Percentiles rank a stretch among this genome's conserved stretches.
Conservation (phyloP, 2,113 vertebrate species). For the Laticauda laticaudata region DNA sequence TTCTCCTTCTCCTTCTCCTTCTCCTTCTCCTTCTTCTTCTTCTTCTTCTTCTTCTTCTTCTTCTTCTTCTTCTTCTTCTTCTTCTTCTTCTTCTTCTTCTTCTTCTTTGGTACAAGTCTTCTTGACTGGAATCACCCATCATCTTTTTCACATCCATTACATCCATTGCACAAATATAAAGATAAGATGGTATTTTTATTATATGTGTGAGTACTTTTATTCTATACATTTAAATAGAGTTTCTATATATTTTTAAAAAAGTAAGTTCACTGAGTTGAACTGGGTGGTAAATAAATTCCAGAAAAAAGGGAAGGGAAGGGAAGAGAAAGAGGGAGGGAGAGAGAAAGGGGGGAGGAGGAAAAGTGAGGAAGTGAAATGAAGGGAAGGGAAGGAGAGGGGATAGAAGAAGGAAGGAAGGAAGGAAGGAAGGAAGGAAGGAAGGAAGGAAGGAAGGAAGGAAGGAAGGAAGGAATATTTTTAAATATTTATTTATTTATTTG, state of each 20-base stretch:
- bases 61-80: too few relatives aligned
- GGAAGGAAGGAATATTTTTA: too few relatives aligned
- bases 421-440: not conserved
- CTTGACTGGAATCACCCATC: not conserved
- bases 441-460: too few relatives aligned
- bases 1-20: not conserved
- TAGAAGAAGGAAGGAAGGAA: too few relatives aligned
- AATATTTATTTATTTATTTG: too few relatives aligned
- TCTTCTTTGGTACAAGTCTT: too few relatives aligned
- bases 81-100: too few relatives aligned
- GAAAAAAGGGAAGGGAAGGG: not conserved
- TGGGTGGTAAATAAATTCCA: not conserved
- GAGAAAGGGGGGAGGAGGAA: rapidly evolving
- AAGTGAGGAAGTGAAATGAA: too few relatives aligned
- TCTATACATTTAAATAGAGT: not conserved
- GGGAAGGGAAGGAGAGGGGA: too few relatives aligned
- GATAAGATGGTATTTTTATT: not conserved
- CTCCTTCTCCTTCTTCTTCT: not conserved
- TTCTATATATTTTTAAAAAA: not conserved
- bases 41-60: too few relatives aligned
- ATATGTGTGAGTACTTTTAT: not conserved
- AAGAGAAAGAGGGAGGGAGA: too few relatives aligned
- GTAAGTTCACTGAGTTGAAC: not conserved
- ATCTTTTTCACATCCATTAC: not conserved
- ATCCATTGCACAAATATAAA: not conserved